phyloP scores from a whole-genome alignment of 2,888 invertebrate genomes.

The Rotaria socialis region DNA sequence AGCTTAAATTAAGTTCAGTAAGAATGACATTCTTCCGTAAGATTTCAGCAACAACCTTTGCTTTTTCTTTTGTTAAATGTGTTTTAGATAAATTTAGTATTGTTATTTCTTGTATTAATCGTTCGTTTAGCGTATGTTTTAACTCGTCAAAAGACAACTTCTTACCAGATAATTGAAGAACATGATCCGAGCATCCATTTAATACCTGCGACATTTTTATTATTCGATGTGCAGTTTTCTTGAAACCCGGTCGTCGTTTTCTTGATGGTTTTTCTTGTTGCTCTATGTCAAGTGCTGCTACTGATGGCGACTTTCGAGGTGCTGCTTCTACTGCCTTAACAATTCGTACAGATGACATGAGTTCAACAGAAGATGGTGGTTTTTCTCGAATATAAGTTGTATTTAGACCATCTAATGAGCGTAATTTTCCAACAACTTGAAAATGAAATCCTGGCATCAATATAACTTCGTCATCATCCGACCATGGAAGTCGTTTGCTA shows the following conservation, averaged over 20 bases:
- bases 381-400: background rate
- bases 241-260: background rate
- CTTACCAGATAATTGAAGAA: background rate
- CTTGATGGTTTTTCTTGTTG: background rate
- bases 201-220: background rate
- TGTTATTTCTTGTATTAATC: background rate
- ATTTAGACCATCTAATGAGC: background rate
- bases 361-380: background rate
- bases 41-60: background rate
- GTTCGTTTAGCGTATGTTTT: background rate
- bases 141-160: background rate
- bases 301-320: background rate
- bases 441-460: slow-evolving; percentile 15
- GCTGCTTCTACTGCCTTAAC: too few species aligned
- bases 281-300: background rate
- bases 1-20: background rate
- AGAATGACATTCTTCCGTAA: background rate
- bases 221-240: background rate
- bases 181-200: background rate
- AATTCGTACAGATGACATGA: background rate
- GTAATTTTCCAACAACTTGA: background rate
- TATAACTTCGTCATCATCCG: background rate
- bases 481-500: background rate
- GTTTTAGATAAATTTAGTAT: background rate
- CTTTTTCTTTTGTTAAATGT: background rate